Evolutionary conservation across 2,113 vertebrate species (phyloP).

Genomic region (Ctenomys sociabilis): DNA sequence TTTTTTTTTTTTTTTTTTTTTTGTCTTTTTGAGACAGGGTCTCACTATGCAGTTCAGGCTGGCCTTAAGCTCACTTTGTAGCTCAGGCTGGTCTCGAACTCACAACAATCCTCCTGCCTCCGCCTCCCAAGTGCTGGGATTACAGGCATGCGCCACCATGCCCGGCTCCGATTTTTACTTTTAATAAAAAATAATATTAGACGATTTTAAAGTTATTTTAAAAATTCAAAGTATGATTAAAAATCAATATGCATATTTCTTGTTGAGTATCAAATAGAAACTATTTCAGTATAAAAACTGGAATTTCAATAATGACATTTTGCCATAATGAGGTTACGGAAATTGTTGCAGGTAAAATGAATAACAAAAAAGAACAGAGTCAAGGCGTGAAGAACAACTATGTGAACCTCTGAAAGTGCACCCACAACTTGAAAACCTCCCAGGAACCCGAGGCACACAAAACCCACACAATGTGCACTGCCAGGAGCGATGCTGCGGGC

Average conservation of each 20-base stretch:
- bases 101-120: too few species aligned
- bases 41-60: too few species aligned
- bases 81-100: too few species aligned
- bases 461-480: not conserved
- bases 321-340: not conserved
- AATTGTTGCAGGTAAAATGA: slow-evolving; percentile 16
- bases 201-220: not conserved
- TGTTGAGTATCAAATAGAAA: slow-evolving; percentile 22
- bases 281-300: not conserved
- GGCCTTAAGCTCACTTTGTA: too few species aligned
- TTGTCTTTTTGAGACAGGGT: too few species aligned
- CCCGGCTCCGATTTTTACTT: too few species aligned
- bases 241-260: not conserved
- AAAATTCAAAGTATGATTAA: not conserved
- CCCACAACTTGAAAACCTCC: not conserved
- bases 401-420: slow-evolving; percentile 4
- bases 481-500: not conserved
- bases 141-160: too few species aligned
- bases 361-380: not conserved
- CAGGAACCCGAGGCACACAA: not conserved
- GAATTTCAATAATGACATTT: not conserved
- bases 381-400: not conserved
- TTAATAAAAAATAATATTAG: slow-evolving; percentile 9
- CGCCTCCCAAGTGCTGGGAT: too few species aligned
- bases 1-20: too few species aligned